Conservation (phyloP, 2,797 vertebrate genomes). For the Graptemys geographica region DNA sequence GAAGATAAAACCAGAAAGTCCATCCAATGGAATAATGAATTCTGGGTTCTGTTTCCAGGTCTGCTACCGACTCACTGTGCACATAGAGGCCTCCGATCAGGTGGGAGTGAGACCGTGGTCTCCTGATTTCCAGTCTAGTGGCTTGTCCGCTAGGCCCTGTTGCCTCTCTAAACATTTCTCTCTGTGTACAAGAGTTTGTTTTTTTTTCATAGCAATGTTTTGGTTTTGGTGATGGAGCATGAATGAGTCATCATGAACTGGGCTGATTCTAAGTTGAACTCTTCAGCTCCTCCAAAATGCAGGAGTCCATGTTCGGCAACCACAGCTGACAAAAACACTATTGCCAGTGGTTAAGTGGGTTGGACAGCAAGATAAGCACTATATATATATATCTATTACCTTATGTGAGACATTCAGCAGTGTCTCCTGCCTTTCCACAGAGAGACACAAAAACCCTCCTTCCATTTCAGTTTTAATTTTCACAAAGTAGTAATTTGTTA, state of each 20-base stretch:
- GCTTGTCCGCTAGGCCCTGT: not conserved
- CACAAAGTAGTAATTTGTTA: not conserved
- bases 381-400: not conserved
- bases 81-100: not conserved
- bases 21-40: not conserved
- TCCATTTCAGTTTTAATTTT: not conserved
- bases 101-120: not conserved
- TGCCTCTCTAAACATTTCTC: slow-evolving; percentile 54
- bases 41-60: not conserved
- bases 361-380: not conserved
- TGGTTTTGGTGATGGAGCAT: not conserved
- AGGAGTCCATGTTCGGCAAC: not conserved
- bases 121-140: not conserved
- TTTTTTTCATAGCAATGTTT: slow-evolving; percentile 47
- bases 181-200: slow-evolving; percentile 30
- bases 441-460: not conserved
- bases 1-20: not conserved
- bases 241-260: not conserved
- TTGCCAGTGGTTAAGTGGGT: not conserved
- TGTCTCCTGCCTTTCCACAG: not conserved
- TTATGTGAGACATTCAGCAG: not conserved
- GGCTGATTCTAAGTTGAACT: not conserved
- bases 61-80: not conserved
- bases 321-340: not conserved
- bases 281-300: not conserved